A percentile compares a stretch with the other conserved stretches of the same genome.
phyloP scores from a whole-genome alignment of 2,888 invertebrate genomes.

The Neria commutata region DNA sequence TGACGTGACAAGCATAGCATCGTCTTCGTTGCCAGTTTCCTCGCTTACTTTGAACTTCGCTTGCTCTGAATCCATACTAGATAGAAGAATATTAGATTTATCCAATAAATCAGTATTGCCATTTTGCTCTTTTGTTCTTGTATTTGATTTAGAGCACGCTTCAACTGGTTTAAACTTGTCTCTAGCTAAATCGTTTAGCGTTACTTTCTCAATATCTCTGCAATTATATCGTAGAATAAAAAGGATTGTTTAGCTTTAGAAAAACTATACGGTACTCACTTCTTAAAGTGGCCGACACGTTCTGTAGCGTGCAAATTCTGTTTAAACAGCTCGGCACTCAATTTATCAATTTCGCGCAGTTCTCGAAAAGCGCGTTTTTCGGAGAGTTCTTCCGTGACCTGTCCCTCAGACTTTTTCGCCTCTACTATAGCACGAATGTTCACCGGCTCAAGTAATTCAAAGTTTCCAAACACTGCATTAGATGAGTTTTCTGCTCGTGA shows the following conservation, averaged over 20 bases:
- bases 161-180: constrained; percentile 40
- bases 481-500: constrained; percentile 6
- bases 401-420: background rate
- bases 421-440: constrained; percentile 25
- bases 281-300: constrained; percentile 61
- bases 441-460: constrained; percentile 47
- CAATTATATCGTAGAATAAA: constrained; percentile 18
- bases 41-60: constrained; percentile 3
- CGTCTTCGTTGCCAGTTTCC: constrained; percentile 20
- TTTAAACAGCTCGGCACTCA: constrained; percentile 81
- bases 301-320: constrained; percentile 68
- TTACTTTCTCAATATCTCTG: constrained; percentile 54
- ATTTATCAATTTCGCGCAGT: constrained; percentile 66
- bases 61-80: too few relatives aligned
- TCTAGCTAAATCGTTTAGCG: constrained; percentile 54
- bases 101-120: too few relatives aligned
- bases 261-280: constrained; percentile 47
- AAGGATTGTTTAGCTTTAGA: background rate
- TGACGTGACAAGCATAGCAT: constrained; percentile 11
- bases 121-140: too few relatives aligned
- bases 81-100: too few relatives aligned
- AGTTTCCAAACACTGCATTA: constrained; percentile 25
- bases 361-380: constrained; percentile 36
- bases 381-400: background rate
- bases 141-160: too few relatives aligned